Evolutionary conservation across 2,113 vertebrate species (phyloP).

Genomic region (Pluvialis apricaria): DNA sequence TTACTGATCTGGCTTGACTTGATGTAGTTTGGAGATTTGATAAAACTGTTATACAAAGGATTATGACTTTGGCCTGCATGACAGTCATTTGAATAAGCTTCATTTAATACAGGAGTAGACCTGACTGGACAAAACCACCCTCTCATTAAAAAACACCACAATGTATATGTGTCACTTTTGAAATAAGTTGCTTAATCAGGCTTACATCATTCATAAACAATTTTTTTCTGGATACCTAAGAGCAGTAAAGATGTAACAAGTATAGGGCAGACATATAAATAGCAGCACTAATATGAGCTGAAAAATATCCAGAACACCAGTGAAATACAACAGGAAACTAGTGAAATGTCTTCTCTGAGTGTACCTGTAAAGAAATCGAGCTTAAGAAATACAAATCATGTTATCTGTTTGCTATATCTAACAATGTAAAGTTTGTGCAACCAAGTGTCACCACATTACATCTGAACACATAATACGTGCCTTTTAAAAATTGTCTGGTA

Average conservation of each 20-base stretch:
- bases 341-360: neutral
- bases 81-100: neutral
- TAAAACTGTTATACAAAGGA: neutral
- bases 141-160: neutral
- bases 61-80: neutral
- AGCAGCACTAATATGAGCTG: neutral
- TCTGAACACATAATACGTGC: neutral
- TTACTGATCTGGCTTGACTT: neutral
- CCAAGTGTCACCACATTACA: fast-evolving
- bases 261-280: neutral
- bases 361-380: neutral
- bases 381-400: neutral
- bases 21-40: neutral
- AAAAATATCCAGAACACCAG: neutral
- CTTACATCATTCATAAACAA: neutral
- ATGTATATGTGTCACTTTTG: neutral
- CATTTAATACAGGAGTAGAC: neutral
- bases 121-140: neutral
- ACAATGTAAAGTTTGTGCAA: neutral
- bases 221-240: neutral
- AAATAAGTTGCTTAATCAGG: neutral
- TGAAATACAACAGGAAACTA: neutral
- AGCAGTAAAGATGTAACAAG: neutral
- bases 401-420: neutral
- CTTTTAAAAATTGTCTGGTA: neutral